Evolutionary conservation across 2,797 vertebrate genomes (phyloP), one percentile per base, ranked within the genome.

Genomic region (Perodicticus potto): DNA sequence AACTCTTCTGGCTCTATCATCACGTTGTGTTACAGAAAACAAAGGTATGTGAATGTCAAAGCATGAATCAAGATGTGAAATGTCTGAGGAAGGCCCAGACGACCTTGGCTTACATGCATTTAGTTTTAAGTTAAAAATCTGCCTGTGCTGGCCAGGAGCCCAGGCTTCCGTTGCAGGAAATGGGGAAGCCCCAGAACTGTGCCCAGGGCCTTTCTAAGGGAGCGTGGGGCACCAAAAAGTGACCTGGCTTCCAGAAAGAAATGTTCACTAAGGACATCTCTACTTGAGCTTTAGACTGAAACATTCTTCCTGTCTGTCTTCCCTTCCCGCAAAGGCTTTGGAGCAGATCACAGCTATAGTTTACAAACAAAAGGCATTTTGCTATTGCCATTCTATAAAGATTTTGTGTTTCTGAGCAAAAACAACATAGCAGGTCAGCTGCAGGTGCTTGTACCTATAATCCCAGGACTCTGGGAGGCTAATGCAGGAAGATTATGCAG

Each of bases 11-110:
- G 87, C 63, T 91, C 85, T 34, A 57, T 49, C 27, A 37, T 40
- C 74, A 49, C 23, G 32, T 22, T 7, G 55, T 67, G 37, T 76
- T 55, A 61, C 2, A 29, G 19, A 83, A 86, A 85, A 89, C 93
- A 84, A n/a, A 93, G 94, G 57, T 22, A 57, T 55, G 45, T 83
- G 70, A 80, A 86, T 89, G 76, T 76, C 88, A 96, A 63, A 82
- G 29, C 65, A 72, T 40, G 92, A 92, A 89, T 80, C 91, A 87
- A 77, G 86, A 94, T 45, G 72, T 59, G 55, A 61, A 80, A 93
- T 80, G 63, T 84, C 91, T 81, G 43, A 13, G 32, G 74, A 69
- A 89, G 23, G 49, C 77, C 77, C 45, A 59, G 32, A 57, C 59
- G n/a, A 10, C 2, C 8, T 7, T 25, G 37, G n/a, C 13, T n/a